These are phyloP conservation scores for Peromyscus polionotus DNA, from an alignment of 2,113 vertebrate species.

Conservation along the genomic window DNA sequence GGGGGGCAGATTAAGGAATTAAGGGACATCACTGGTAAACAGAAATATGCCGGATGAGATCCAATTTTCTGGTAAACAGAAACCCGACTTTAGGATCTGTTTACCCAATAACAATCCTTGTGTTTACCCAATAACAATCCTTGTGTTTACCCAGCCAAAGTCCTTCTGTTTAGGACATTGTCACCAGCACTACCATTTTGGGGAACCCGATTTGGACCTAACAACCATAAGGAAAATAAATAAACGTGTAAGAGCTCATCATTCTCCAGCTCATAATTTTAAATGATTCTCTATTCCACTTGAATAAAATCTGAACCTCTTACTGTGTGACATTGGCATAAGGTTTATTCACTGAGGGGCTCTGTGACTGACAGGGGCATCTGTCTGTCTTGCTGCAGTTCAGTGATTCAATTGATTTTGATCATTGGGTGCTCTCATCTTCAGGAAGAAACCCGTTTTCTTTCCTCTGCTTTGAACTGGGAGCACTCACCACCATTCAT, in stretches of 20 bases:
- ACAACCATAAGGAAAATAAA: background rate
- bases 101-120: background rate
- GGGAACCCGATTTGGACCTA: background rate
- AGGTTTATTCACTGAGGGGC: background rate
- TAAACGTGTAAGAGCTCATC: background rate
- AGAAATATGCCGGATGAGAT: background rate
- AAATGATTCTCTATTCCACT: background rate
- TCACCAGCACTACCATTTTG: background rate
- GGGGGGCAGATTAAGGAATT: background rate
- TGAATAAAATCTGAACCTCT: conserved; percentile 27
- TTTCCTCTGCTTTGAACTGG: background rate
- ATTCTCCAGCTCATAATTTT: conserved; percentile 28
- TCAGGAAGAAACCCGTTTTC: background rate
- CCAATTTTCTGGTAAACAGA: background rate
- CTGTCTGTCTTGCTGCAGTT: background rate
- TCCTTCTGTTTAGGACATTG: background rate
- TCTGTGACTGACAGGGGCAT: background rate
- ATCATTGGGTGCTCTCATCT: background rate
- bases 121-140: background rate
- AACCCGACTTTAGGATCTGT: background rate
- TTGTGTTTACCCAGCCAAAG: background rate
- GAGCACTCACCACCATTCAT: background rate
- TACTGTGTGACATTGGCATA: background rate
- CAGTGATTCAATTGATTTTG: background rate
- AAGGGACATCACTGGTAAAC: background rate